Conservation (phyloP, 2,888 invertebrate genomes). For the Cheilosia variabilis region DNA sequence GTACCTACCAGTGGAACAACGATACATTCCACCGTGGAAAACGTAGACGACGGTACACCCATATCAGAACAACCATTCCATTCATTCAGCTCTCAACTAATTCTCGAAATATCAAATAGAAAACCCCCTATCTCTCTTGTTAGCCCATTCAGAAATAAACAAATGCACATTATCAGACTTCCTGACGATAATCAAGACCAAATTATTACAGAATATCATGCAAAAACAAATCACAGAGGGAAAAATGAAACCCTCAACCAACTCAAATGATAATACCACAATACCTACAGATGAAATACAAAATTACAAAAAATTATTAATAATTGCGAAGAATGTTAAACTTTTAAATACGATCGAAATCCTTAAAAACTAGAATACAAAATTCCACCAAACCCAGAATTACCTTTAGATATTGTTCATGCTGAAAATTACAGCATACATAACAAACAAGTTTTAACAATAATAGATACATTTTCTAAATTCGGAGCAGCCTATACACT, state of each 20-base stretch:
- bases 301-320: constrained; percentile 21
- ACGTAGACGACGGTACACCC: not conserved
- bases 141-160: not conserved
- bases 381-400: not conserved
- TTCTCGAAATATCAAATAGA: constrained; percentile 9
- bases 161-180: too few species aligned
- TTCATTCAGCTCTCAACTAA: constrained; percentile 1
- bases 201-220: constrained; percentile 57
- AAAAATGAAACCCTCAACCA: constrained; percentile 63
- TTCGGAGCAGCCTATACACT: constrained; percentile 15
- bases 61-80: not conserved
- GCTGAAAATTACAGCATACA: constrained; percentile 2
- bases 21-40: constrained; percentile 2
- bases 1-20: not conserved
- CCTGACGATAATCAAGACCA: constrained; percentile 37
- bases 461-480: constrained; percentile 58
- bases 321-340: constrained; percentile 33
- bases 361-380: constrained; percentile 33
- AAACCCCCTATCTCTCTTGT: constrained; percentile 15
- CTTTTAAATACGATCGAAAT: constrained; percentile 39
- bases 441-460: constrained; percentile 37
- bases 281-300: constrained; percentile 40
- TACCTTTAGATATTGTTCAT: constrained; percentile 45
- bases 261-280: constrained; percentile 26
- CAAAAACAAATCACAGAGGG: constrained; percentile 67